Evolutionary conservation across 1,140 invertebrate genomes (phyloP), one percentile per base, ranked within the genome.

Genomic region (Neoseiulus cucumeris): DNA sequence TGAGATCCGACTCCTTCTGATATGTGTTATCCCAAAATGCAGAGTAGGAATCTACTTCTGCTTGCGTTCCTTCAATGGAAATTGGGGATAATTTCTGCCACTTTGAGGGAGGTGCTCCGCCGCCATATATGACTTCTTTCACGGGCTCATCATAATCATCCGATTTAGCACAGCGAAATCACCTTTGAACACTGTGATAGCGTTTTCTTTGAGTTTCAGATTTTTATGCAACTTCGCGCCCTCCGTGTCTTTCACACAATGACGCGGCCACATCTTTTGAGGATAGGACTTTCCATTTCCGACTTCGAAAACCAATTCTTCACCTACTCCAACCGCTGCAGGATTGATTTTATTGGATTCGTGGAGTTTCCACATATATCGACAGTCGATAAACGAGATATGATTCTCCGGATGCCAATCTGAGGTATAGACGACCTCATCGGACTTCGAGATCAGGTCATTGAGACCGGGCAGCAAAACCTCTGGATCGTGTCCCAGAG

Each of bases 351-450:
- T 79, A 72, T 84, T 87, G 6, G 81, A 81, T 65, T 80, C 76
- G 72, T 87, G 81, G 44, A 87, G 73, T 67, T 83, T 82, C 25
- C 85, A 76, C 71, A 80, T 77, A 59, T 80, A 79, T 44, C 92
- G 82, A 78, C 94, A 95, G 72, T 94, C 92, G 68, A 92, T 85
- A 76, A 98, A 98, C 17, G 91, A 96, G 25, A 97, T 87, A 77
- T 98, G 94, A 79, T 96, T 85, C 39, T 83, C 82, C 0, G 93
- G 93, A 82, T 98, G 94, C 92, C 93, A 98, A 77, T 98, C 94
- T 65, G 90, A 78, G 0, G 91, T 91, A 77, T 97, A 98, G 73
- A 92, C 90, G n/a, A 97, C 84, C 1, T 83, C 81, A 76, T 96
- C 87, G 76, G 97, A 98, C 0, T 82, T 83, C 42, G 89, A 85